Evolutionary conservation across 2,113 vertebrate species (phyloP).

Genomic region (Plectropomus leopardus): DNA sequence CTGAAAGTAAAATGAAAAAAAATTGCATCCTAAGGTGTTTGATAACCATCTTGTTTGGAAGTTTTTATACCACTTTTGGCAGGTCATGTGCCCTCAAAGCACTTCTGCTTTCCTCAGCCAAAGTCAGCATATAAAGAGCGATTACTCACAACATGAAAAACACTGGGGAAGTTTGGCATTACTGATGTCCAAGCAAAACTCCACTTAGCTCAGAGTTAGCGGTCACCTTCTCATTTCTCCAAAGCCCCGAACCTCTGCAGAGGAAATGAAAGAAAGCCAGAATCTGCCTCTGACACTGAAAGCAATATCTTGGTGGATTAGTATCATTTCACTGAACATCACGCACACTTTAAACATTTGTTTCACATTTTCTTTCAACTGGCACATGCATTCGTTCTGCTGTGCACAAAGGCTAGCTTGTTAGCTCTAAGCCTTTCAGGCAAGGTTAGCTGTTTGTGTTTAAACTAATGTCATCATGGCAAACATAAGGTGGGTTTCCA

Average conservation of each 20-base stretch:
- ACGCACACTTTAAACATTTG: conserved; percentile 29
- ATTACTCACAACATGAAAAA: conserved; percentile 39
- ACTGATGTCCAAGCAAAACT: conserved; percentile 35
- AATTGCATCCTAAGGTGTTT: conserved; percentile 4
- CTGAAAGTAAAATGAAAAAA: neutral
- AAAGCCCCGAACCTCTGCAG: conserved; percentile 34
- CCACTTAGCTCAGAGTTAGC: conserved; percentile 1
- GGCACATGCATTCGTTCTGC: conserved; percentile 13
- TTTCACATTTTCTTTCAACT: conserved; percentile 29
- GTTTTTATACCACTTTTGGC: conserved; percentile 36
- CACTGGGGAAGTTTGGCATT: conserved; percentile 1
- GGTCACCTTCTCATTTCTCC: conserved; percentile 1
- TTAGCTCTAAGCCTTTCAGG: conserved; percentile 14
- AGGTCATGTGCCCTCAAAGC: conserved; percentile 5
- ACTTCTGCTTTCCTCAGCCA: conserved; percentile 35
- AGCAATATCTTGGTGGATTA: conserved; percentile 28
- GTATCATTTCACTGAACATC: conserved; percentile 20
- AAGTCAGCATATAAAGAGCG: conserved; percentile 22
- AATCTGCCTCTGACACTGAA: conserved; percentile 18
- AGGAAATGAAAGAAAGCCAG: conserved; percentile 60
- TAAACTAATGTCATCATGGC: neutral
- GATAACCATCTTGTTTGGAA: conserved; percentile 51
- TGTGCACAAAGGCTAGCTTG: conserved; percentile 23
- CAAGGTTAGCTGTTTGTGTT: neutral
- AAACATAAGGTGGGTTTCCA: no score